A percentile compares a stretch with the other conserved stretches of the same genome.
These are phyloP conservation scores for Elaphurus davidianus DNA, from an alignment of 2,113 vertebrate genomes.

Conservation along the genomic window DNA sequence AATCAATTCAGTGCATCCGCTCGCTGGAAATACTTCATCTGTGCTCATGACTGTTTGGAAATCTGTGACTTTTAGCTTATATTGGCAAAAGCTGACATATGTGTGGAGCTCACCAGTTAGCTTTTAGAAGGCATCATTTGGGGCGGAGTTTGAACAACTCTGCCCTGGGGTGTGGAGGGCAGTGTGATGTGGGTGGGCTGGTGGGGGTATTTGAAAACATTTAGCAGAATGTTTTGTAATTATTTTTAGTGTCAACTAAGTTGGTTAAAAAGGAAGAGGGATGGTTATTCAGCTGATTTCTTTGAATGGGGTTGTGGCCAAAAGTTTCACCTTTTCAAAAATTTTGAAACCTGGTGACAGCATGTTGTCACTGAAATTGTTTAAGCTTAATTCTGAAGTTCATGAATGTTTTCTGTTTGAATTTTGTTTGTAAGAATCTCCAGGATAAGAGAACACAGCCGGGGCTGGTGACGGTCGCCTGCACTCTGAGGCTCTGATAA, in stretches of 20 bases:
- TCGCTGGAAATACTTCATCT: background rate
- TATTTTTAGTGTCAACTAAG: background rate
- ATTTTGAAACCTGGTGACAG: background rate
- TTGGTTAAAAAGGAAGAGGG: background rate
- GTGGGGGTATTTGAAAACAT: background rate
- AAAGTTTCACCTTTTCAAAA: background rate
- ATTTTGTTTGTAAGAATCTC: background rate
- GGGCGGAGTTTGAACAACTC: background rate
- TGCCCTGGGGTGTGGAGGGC: background rate
- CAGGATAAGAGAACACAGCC: rapidly evolving
- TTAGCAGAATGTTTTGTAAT: background rate
- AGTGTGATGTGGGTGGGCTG: rapidly evolving
- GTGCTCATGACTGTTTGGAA: background rate
- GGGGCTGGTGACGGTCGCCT: rapidly evolving
- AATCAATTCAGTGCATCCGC: background rate
- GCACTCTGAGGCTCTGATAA: background rate
- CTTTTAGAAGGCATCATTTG: background rate
- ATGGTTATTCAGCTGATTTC: background rate
- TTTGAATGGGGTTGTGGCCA: background rate
- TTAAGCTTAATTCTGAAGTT: background rate
- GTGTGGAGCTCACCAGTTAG: background rate
- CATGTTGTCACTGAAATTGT: background rate
- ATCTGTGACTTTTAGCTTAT: background rate
- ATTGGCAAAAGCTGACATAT: rapidly evolving
- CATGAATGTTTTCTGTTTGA: background rate